phyloP scores from a whole-genome alignment of 35 echinoderm and acorn worm genomes.

The Heliocidaris erythrogramma region DNA sequence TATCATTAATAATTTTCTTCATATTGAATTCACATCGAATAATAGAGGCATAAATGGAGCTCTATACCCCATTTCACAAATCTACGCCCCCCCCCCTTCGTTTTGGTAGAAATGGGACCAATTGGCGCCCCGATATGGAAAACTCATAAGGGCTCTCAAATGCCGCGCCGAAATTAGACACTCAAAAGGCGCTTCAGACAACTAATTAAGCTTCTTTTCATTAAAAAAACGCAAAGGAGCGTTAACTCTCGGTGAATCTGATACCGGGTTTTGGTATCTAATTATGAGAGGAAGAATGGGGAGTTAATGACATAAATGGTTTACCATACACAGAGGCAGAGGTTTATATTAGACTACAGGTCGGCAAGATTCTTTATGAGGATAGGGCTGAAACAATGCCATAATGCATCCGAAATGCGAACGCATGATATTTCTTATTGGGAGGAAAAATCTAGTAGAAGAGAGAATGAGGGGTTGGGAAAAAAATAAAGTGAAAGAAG shows the following conservation, averaged over 20 bases:
- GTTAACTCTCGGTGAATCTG: background rate
- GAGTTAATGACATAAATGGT: conserved; percentile 25
- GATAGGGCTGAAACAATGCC: background rate
- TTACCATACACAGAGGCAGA: background rate
- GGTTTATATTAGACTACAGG: background rate
- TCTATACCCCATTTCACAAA: too few relatives aligned
- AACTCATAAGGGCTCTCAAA: conserved; percentile 6
- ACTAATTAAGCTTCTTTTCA: conserved; percentile 40
- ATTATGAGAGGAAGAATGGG: conserved; percentile 19
- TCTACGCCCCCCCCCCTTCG: background rate
- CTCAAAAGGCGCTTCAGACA: background rate
- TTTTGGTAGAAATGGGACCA: background rate
- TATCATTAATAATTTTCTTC: too few relatives aligned
- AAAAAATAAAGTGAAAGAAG: too few relatives aligned
- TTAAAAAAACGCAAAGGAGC: conserved; percentile 23
- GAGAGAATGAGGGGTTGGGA: too few relatives aligned
- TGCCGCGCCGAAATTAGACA: background rate
- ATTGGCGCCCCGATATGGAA: background rate
- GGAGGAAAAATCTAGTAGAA: too few relatives aligned
- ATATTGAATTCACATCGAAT: too few relatives aligned
- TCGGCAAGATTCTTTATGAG: background rate
- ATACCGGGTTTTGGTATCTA: conserved; percentile 17
- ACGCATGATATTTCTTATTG: too few relatives aligned
- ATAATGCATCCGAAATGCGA: too few relatives aligned
- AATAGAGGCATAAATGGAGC: too few relatives aligned